These are phyloP conservation scores for Leucopsar rothschildi DNA, from an alignment of 2,113 vertebrate genomes.

Conservation along the genomic window DNA sequence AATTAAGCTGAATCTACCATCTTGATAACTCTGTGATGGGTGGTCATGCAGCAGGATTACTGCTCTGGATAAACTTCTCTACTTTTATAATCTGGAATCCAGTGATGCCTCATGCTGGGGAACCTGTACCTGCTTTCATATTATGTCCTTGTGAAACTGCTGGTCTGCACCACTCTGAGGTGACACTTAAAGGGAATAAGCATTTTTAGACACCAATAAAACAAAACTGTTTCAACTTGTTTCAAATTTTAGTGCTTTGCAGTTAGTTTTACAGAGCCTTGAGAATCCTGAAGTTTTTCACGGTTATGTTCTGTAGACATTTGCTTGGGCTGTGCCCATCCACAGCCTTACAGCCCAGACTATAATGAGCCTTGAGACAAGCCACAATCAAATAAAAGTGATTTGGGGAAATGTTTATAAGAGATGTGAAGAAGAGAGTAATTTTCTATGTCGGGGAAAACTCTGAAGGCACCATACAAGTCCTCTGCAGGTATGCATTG, in stretches of 20 bases:
- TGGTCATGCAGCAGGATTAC: not conserved
- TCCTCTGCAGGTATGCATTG: not conserved
- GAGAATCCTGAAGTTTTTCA: not conserved
- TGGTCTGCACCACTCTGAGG: not conserved
- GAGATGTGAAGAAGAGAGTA: not conserved
- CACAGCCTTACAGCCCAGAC: not conserved
- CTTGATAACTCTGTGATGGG: not conserved
- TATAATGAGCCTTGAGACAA: not conserved
- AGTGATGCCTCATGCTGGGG: not conserved
- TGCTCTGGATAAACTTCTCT: not conserved
- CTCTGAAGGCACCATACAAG: not conserved
- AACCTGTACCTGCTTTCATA: not conserved
- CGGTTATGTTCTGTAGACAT: not conserved
- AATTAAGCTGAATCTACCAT: not conserved
- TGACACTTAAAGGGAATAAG: not conserved
- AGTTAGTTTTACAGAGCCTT: not conserved
- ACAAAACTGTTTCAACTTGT: not conserved
- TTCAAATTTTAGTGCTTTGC: not conserved
- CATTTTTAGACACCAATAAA: not conserved
- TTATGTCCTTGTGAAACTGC: not conserved
- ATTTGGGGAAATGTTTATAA: not conserved
- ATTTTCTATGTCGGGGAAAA: not conserved
- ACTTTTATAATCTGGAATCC: not conserved
- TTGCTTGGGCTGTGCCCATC: not conserved
- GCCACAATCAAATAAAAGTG: not conserved